Conservation (phyloP, 2,113 vertebrate genomes). For the Lophura nycthemera region DNA sequence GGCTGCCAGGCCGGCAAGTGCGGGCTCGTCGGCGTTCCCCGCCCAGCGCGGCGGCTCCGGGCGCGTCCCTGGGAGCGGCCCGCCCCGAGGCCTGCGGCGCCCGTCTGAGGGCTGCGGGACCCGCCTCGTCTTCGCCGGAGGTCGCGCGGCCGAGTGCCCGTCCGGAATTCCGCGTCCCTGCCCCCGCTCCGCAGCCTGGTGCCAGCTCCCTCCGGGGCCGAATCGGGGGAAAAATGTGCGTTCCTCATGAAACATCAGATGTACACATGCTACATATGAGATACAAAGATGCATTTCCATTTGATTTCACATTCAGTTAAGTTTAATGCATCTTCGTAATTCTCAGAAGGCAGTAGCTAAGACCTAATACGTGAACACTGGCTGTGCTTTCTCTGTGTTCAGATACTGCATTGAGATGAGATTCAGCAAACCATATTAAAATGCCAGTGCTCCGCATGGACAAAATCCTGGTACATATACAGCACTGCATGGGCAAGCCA, state of each 20-base stretch:
- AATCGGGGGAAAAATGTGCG: rapidly evolving
- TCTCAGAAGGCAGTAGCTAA: not conserved
- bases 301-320: rapidly evolving
- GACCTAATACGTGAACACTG: rapidly evolving
- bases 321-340: not conserved
- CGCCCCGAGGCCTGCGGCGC: too few species aligned
- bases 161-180: too few species aligned
- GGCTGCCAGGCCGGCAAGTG: too few species aligned
- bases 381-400: not conserved
- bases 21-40: too few species aligned
- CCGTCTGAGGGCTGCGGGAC: not conserved
- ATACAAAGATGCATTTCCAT: not conserved
- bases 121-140: not conserved
- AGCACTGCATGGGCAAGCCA: not conserved
- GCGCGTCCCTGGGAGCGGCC: too few species aligned
- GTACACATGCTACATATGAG: rapidly evolving
- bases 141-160: too few species aligned
- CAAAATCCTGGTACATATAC: rapidly evolving
- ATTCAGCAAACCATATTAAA: not conserved
- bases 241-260: rapidly evolving
- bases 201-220: not conserved
- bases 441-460: not conserved
- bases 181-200: too few species aligned
- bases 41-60: too few species aligned
- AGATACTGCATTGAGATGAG: not conserved